These are phyloP conservation scores for Porites divaricata DNA, from an alignment of 92 coral and sea anemone species.

Conservation along the genomic window DNA sequence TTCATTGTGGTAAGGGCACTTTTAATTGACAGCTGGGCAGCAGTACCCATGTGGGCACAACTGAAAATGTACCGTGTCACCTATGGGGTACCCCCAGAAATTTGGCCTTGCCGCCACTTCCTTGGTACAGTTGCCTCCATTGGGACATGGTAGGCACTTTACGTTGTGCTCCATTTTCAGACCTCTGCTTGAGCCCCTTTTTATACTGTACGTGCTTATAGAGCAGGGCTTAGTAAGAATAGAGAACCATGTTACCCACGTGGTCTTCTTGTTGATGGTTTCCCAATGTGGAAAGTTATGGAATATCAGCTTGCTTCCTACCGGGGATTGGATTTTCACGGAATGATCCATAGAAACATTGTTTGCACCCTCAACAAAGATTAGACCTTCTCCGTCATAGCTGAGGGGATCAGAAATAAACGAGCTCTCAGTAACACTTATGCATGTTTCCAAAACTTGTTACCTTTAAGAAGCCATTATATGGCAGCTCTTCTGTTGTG, in stretches of 20 bases:
- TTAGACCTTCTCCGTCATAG: not conserved
- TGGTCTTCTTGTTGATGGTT: not conserved
- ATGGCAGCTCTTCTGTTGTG: not conserved
- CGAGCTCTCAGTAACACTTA: conserved; percentile 10
- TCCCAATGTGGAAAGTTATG: conserved; percentile 35
- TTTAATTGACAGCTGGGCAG: conserved; percentile 23
- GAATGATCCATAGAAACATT: conserved; percentile 20
- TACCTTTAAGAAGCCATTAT: conserved; percentile 27
- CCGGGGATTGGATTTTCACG: conserved; percentile 11
- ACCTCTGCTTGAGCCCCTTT: conserved; percentile 27
- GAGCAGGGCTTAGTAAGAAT: conserved; percentile 31
- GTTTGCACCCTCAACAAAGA: conserved; percentile 28
- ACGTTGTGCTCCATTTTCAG: not conserved
- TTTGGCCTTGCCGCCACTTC: conserved; percentile 43
- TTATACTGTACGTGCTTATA: conserved; percentile 32
- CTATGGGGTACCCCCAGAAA: conserved; percentile 49
- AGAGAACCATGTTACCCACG: conserved; percentile 8
- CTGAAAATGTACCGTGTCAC: conserved; percentile 22
- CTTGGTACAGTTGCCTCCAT: conserved; percentile 37
- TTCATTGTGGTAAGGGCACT: conserved; percentile 19
- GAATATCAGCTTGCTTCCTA: conserved; percentile 10
- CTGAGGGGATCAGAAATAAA: conserved; percentile 23
- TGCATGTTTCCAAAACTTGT: conserved; percentile 21
- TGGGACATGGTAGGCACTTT: conserved; percentile 38
- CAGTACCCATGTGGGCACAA: conserved; percentile 54